These are phyloP conservation scores for Stenoptilia bipunctidactyla DNA, from an alignment of 2,888 invertebrate genomes.

Conservation along the genomic window DNA sequence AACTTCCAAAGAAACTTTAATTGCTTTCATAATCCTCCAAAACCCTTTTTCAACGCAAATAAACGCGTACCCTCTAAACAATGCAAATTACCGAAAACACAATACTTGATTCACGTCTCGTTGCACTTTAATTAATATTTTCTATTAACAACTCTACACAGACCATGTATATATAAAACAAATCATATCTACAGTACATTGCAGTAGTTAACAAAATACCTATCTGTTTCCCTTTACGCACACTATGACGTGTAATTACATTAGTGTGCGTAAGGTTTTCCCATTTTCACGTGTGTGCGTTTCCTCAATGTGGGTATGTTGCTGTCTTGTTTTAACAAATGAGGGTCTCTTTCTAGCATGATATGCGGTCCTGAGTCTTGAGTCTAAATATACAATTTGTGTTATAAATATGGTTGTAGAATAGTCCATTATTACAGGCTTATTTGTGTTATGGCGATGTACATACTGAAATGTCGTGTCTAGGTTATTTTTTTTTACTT, in stretches of 20 bases:
- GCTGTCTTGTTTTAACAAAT: conserved; percentile 3
- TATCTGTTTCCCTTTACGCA: conserved; percentile 23
- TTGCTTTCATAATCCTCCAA: background rate
- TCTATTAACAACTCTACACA: conserved; percentile 20
- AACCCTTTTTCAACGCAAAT: background rate
- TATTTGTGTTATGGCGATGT: conserved; percentile 1
- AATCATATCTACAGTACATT: conserved; percentile 31
- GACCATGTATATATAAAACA: conserved; percentile 21
- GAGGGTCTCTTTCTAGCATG: background rate
- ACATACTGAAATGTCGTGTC: background rate
- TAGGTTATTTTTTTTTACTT: background rate
- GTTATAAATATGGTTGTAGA: background rate
- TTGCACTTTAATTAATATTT: conserved; percentile 31
- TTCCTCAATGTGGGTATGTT: conserved; percentile 10
- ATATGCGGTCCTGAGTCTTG: background rate
- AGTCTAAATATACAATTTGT: background rate
- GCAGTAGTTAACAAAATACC: conserved; percentile 24
- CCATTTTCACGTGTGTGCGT: conserved; percentile 16
- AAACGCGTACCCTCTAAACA: conserved; percentile 16
- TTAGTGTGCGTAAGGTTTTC: conserved; percentile 26
- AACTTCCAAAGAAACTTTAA: background rate
- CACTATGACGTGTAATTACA: conserved; percentile 8
- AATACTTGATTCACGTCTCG: conserved; percentile 4
- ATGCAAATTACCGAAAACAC: conserved; percentile 23
- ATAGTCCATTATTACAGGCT: background rate